These are phyloP conservation scores for Drosophila pachea DNA, from an alignment of 1,140 invertebrate species.

Conservation along the genomic window DNA sequence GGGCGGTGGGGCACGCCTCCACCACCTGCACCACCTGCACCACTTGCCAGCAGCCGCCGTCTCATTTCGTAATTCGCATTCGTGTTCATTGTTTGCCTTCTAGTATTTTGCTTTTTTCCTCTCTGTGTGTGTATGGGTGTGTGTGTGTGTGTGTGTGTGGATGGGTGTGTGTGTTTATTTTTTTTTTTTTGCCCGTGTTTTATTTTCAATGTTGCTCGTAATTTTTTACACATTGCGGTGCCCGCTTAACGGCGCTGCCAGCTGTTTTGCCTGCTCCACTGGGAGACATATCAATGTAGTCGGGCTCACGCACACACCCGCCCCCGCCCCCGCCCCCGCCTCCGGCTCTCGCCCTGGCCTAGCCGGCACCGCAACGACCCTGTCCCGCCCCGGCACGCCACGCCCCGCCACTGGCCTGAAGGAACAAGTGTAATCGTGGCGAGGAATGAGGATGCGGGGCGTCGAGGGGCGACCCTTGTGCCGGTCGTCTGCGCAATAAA, in stretches of 20 bases:
- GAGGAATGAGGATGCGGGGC: conserved; percentile 5
- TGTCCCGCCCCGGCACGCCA: background rate
- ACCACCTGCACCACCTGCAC: background rate
- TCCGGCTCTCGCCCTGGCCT: background rate
- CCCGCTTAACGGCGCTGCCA: conserved; percentile 66
- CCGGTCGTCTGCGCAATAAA: conserved; percentile 55
- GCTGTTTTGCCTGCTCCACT: conserved; percentile 67
- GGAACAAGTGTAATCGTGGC: conserved; percentile 61
- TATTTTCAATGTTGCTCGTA: conserved; percentile 64
- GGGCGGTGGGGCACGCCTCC: too few relatives aligned
- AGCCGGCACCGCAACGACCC: too few relatives aligned
- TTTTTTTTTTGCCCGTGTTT: conserved; percentile 27
- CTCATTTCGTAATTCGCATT: conserved; percentile 4
- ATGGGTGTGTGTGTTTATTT: too few relatives aligned
- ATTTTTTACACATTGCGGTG: conserved; percentile 77
- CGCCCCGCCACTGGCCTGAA: conserved; percentile 3
- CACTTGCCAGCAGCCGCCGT: conserved; percentile 7
- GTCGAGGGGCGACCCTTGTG: conserved; percentile 25
- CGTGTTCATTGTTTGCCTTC: conserved; percentile 14
- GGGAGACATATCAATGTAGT: conserved; percentile 76
- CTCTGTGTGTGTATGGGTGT: too few relatives aligned
- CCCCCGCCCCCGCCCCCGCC: conserved; percentile 8
- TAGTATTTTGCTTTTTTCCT: too few relatives aligned
- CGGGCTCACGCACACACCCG: conserved; percentile 24
- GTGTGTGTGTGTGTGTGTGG: too few relatives aligned